Base-by-base conservation (phyloP, 2,797 vertebrate genomes). In the Cynodonichthys magdalenae region DNA sequence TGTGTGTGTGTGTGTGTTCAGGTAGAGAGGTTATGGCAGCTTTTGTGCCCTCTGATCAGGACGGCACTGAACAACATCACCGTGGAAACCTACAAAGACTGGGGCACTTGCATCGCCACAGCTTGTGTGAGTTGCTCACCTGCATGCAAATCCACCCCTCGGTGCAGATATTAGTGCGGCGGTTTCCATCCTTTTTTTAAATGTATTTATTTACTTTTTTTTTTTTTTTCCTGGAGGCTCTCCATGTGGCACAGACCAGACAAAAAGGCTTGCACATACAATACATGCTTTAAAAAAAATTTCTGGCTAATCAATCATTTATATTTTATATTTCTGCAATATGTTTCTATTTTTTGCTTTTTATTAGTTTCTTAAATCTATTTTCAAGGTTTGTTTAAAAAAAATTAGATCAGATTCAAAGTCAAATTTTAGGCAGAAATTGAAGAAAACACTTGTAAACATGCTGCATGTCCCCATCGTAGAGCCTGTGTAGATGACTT, bases 81-180 rank as follows among this genome's bases (percentile, higher is more conserved):
- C 0, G 94, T 99, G 75, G 97, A 99, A 79, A 98, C 95, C 0
- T 98, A 96, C 55, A 95, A 93, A 1, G 97, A 99, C 73, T 99
- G 97, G 97, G 97, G 97, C 69, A 97, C 97, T 0, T 98, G 97
- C 80, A 90, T 93, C 49, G 91, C 92, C 6, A 93, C 91, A 1
- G 92, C 91, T 58, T 93, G 91, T 62, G 97, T 99, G 90, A 93
- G 94, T 85, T 18, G 29, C 56, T 41, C 39, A 27, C 45, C 58
- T 42, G 59, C 53, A 75, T 53, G 72, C 66, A 71, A 45, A 73
- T 31, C n/a, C 41, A 1, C 19, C 17, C 11, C 3, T 52, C 2
- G 29, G 28, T 58, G 15, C 45, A 45, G 9, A 39, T 1, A n/a
- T 44, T 24, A 18, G 36, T 65, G 19, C 44, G 19, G 42, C 31